Evolutionary conservation across 2,888 invertebrate genomes (phyloP), one percentile per base, ranked within the genome.

Genomic region (Drosophila buzzatii): DNA sequence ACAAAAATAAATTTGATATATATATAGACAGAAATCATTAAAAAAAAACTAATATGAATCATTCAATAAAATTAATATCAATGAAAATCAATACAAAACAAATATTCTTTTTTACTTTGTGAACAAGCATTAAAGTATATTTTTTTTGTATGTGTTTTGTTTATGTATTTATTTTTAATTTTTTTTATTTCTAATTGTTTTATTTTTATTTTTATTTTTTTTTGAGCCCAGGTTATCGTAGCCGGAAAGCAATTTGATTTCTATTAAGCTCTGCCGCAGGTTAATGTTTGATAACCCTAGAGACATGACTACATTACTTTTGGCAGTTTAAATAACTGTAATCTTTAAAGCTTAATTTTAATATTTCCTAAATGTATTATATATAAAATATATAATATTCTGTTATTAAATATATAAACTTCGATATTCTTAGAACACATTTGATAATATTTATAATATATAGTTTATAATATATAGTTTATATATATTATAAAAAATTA

Each of bases 201-300:
- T 18, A 0, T 18, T 42, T 10, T 42, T 10, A 18, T 14, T 6
- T 31, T 49, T 10, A 31, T 10, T 42, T 10, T 42, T 14, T 6
- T 31, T 49, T 10, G 49, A n/a, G 31, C 31, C 2, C 31, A 49
- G 49, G 31, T 33, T 49, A 49, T 49, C 49, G 3, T 33, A 49
- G 49, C n/a, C 49, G 49, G 49, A 49, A 49, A 49, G 31, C 18
- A 33, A n/a, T 49, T 49, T 49, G 18, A 3, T 33, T 49, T n/a
- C 31, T 12, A 49, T 49, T 49, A 18, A n/a, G 18, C 49, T 18
- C 12, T 33, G 12, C 2, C 12, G 2, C 2, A 7, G 49, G 49
- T 18, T 33, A 6, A 33, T 33, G 31, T n/a, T 6, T 18, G 49
- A 49, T 49, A 49, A 49, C 49, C 49, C 31, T 1, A 12, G n/a